A percentile compares a stretch with the other conserved stretches of the same genome.
Evolutionary conservation across 2,113 vertebrate genomes (phyloP).

Genomic region (Zootoca vivipara): DNA sequence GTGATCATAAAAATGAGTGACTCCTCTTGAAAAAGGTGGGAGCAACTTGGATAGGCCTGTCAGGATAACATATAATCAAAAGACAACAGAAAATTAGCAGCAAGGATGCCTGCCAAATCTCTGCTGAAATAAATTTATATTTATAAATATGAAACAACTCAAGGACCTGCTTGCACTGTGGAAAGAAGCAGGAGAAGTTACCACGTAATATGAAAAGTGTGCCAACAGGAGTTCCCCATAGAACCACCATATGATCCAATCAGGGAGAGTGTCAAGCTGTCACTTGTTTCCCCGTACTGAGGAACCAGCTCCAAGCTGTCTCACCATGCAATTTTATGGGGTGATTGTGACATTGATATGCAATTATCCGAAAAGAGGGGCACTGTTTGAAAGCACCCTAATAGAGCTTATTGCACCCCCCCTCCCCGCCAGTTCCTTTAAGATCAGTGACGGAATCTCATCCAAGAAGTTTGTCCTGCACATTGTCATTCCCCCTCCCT

Average conservation of each 20-base stretch:
- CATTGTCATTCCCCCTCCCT: conserved; percentile 24
- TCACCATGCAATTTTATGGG: background rate
- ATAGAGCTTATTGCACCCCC: conserved; percentile 4
- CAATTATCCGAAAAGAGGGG: background rate
- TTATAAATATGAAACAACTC: background rate
- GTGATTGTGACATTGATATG: background rate
- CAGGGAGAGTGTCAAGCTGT: background rate
- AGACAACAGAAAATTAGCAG: no score
- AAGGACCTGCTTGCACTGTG: background rate
- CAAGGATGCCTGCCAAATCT: no score
- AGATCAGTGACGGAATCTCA: conserved; percentile 13
- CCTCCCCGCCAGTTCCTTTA: background rate
- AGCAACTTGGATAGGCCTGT: no score
- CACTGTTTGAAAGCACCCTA: background rate
- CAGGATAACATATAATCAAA: no score
- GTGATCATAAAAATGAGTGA: no score
- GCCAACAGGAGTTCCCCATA: background rate
- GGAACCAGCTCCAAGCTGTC: background rate
- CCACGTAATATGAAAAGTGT: background rate
- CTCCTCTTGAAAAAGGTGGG: no score
- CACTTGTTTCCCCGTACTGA: background rate
- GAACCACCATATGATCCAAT: background rate
- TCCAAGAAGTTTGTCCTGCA: conserved; percentile 29
- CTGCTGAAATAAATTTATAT: no score
- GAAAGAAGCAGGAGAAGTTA: background rate